These are phyloP conservation scores for Phylloscopus collybita DNA, from an alignment of 2,797 vertebrate genomes.

Conservation along the genomic window DNA sequence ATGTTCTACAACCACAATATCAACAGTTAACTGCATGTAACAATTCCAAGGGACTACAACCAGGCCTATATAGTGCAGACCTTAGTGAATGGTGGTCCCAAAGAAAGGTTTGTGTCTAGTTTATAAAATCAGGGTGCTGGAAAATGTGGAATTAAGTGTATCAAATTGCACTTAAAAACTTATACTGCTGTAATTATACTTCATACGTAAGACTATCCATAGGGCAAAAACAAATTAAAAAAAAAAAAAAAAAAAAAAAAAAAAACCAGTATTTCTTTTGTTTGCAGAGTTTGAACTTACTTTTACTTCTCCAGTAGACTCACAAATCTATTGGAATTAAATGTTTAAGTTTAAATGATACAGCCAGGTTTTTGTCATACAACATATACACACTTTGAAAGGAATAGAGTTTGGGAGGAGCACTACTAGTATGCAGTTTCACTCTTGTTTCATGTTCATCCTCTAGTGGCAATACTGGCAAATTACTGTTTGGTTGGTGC, in stretches of 20 bases:
- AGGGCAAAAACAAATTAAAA: not conserved
- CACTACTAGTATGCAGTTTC: not conserved
- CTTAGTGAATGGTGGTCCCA: not conserved
- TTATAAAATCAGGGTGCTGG: not conserved
- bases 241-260: not conserved
- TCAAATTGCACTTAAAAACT: not conserved
- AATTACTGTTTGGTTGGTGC: not conserved
- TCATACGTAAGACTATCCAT: not conserved
- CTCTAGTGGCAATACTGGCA: not conserved
- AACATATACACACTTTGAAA: not conserved
- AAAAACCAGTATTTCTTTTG: not conserved
- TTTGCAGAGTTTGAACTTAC: not conserved
- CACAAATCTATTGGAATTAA: not conserved
- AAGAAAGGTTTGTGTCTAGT: not conserved
- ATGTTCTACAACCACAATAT: not conserved
- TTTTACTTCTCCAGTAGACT: not conserved
- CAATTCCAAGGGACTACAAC: not conserved
- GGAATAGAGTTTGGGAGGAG: not conserved
- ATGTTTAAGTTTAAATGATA: not conserved
- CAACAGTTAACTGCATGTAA: not conserved
- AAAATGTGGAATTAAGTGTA: not conserved
- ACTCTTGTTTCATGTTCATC: not conserved
- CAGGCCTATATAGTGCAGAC: not conserved
- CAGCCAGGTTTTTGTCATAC: not conserved
- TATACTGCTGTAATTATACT: not conserved